Evolutionary conservation across 2,797 vertebrate species (phyloP), one percentile per base, ranked within the genome.

Genomic region (Telmatherina bonti): DNA sequence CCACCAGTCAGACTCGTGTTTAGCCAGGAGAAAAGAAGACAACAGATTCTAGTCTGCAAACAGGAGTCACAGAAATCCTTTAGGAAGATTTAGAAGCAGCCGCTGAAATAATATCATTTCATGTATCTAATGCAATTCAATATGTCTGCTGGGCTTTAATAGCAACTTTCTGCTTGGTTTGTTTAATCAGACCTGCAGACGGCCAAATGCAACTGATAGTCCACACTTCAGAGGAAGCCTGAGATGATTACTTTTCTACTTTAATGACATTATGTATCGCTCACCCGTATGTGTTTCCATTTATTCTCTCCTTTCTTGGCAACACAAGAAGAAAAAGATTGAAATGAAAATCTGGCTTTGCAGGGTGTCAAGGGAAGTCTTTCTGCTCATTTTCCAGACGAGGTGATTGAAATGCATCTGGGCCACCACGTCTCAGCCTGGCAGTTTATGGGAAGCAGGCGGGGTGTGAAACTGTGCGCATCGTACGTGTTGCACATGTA

Each of bases 191-290:
- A 87, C 73, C 57, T 71, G 51, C 82, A 72, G 71, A 79, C 59
- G 58, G 45, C 51, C 64, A 75, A 76, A 86, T 36, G 70, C 69
- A 76, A 82, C 72, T 70, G 81, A 72, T 67, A 63, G 67, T 26
- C 35, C 4, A 0, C 69, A 85, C 84, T 87, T 89, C 76, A 89
- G 84, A 87, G 30, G 5, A 63, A 27, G 43, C 45, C 53, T 1
- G 52, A 69, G 79, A 84, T 79, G 71, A 89, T 88, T 87, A 77
- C 76, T 75, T 79, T 79, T 72, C 76, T 45, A 31, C 67, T 87
- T 81, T 75, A 84, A 89, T 78, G 76, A 69, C 65, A 79, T 83
- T 76, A 76, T 47, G 24, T 52, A 75, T 88, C 64, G 38, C 29
- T 78, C 53, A 13, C 16, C 52, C 45, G 2, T 26, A 10, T 70